These are phyloP conservation scores for Amphiprion percula DNA, from an alignment of 2,113 vertebrate species.

Conservation along the genomic window DNA sequence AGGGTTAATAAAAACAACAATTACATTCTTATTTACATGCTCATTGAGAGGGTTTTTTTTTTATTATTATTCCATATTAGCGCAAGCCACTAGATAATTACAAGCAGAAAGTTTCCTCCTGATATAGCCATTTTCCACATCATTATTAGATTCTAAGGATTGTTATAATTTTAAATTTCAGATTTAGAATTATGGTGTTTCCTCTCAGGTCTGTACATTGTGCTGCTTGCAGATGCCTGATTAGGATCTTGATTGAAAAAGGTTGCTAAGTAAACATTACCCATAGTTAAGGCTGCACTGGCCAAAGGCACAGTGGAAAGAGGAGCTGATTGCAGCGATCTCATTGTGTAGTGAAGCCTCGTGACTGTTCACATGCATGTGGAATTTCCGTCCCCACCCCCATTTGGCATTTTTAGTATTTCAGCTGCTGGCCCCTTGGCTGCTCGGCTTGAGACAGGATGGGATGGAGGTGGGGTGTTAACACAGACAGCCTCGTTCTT, in stretches of 20 bases:
- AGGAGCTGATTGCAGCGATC: conserved; percentile 74
- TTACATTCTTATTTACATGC: not conserved
- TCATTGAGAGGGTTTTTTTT: too few species aligned
- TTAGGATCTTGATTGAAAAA: not conserved
- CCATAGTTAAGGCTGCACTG: not conserved
- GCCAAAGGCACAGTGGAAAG: conserved; percentile 1
- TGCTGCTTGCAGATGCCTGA: too few species aligned
- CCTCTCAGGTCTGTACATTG: too few species aligned
- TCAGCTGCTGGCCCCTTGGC: conserved; percentile 66
- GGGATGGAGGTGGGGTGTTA: not conserved
- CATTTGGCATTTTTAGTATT: conserved; percentile 61
- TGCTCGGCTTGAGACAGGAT: conserved; percentile 47
- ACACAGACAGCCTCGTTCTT: conserved; percentile 7
- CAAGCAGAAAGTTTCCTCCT: not conserved
- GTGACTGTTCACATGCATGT: conserved; percentile 62
- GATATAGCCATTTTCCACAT: not conserved
- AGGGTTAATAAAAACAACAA: not conserved
- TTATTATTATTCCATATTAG: too few species aligned
- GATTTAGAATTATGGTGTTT: too few species aligned
- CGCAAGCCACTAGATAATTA: too few species aligned
- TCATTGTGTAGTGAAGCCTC: conserved; percentile 67
- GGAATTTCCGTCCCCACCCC: conserved; percentile 78
- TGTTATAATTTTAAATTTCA: not conserved
- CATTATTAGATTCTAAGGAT: not conserved
- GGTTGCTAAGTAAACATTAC: too few species aligned